phyloP scores from a whole-genome alignment of 1,140 invertebrate species.

The Goniozus legneri region DNA sequence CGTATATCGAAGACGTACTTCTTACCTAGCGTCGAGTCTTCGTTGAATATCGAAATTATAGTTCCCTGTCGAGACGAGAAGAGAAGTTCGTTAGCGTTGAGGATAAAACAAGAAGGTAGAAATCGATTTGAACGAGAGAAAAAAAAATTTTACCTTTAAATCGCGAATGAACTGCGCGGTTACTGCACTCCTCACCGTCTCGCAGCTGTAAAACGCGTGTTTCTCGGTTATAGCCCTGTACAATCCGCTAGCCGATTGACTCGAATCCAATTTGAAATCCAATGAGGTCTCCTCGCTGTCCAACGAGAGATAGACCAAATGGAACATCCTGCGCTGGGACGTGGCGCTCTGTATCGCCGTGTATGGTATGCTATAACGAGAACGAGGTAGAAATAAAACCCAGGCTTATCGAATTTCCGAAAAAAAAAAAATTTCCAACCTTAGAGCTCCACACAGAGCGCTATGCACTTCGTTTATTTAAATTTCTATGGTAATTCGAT shows the following conservation, averaged over 20 bases:
- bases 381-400: no score
- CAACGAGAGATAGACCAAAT: conserved; percentile 69
- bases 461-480: no score
- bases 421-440: no score
- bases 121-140: not conserved
- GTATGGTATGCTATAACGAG: conserved; percentile 71
- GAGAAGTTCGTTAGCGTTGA: no score
- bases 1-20: conserved; percentile 88
- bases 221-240: conserved; percentile 88
- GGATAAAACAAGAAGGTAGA: conserved; percentile 2
- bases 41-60: conserved; percentile 88
- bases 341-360: conserved; percentile 78
- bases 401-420: no score
- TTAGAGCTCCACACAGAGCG: no score
- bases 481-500: no score
- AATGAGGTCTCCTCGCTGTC: conserved; percentile 68
- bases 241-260: conserved; percentile 71
- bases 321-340: conserved; percentile 70
- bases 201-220: conserved; percentile 88
- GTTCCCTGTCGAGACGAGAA: no score
- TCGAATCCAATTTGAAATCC: conserved; percentile 77
- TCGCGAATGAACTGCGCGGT: conserved; percentile 85
- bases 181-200: conserved; percentile 82
- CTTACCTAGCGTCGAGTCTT: conserved; percentile 79
- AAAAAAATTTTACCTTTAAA: conserved; percentile 71